Evolutionary conservation across 2,797 vertebrate species (phyloP), one percentile per base, ranked within the genome.

Genomic region (Holocentrus rufus): DNA sequence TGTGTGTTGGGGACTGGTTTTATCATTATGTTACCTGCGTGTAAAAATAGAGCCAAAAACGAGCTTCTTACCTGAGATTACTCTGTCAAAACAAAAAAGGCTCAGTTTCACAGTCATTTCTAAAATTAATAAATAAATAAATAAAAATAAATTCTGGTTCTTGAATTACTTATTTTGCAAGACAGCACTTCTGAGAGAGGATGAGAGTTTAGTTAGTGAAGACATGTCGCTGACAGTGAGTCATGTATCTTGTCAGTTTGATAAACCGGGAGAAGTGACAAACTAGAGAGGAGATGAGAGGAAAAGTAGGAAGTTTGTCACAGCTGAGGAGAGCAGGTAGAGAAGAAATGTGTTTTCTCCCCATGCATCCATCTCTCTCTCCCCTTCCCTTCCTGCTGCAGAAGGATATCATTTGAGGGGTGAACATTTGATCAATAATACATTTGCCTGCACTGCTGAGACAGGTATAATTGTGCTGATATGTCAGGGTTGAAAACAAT

Each of bases 371-470:
- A 20, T 78, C 61, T 85, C 55, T 65, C 34, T 60, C 64, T 69
- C 52, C 53, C 52, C 60, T 13, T 44, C 42, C 25, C 58, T 56
- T 77, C 53, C 61, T 36, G 50, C 82, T 73, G 72, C 74, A 69
- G 63, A 79, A 52, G 58, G 69, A 84, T 85, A 86, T 86, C 30
- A 76, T 90, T 90, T 90, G 85, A 87, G 77, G 27, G 64, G 72
- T 22, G 69, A 87, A 73, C 80, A 73, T 87, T 89, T 89, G 83
- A 92, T 93, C 90, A 89, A 92, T 91, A 92, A 85, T 86, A 89
- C 84, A 93, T 91, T 89, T 82, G 74, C 80, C 72, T 49, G 66
- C 78, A 67, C 79, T 90, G 91, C 92, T 91, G 90, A 91, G 90
- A 89, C 81, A 74, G 84, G 84, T 90, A 77, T 90, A 91, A 92